Evolutionary conservation across 1,140 invertebrate genomes (phyloP).

Genomic region (Campoletis sonorensis): DNA sequence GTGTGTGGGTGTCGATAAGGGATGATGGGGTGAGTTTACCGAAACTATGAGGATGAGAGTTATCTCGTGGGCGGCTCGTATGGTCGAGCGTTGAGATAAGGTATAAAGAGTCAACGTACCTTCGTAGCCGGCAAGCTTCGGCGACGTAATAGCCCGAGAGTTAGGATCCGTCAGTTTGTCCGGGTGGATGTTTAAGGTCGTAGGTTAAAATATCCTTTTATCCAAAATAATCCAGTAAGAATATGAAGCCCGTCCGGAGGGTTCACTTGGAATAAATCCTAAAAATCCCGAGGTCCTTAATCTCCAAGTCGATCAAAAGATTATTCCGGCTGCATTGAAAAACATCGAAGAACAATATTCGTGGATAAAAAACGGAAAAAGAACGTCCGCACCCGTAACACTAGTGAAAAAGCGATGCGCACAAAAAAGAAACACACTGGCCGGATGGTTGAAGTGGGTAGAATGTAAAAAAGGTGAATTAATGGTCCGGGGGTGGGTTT

Average conservation of each 20-base stretch:
- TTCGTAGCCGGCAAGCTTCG: slow-evolving; percentile 25
- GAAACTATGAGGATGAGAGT: not conserved
- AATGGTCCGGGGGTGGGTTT: too few species aligned
- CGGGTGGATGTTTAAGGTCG: not conserved
- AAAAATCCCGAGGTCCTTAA: not conserved
- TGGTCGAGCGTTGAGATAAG: too few species aligned
- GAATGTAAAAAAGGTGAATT: too few species aligned
- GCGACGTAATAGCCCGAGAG: slow-evolving; percentile 22
- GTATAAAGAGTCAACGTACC: slow-evolving; percentile 13
- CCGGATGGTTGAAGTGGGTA: too few species aligned
- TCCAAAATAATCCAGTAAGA: slow-evolving; percentile 33
- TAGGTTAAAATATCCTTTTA: slow-evolving; percentile 22
- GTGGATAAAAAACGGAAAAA: too few species aligned
- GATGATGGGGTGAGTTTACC: too few species aligned
- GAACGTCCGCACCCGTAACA: too few species aligned
- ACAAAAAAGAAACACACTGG: too few species aligned
- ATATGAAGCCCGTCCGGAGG: not conserved
- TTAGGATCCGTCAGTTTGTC: not conserved
- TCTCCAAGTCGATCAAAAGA: not conserved
- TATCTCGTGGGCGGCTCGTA: not conserved
- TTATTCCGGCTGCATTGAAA: not conserved
- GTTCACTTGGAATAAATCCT: not conserved
- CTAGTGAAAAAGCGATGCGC: too few species aligned
- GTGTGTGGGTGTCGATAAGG: too few species aligned
- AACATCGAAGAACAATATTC: not conserved